These are phyloP conservation scores for Diplodus puntazzo DNA, from an alignment of 2,797 vertebrate species.

Conservation along the genomic window DNA sequence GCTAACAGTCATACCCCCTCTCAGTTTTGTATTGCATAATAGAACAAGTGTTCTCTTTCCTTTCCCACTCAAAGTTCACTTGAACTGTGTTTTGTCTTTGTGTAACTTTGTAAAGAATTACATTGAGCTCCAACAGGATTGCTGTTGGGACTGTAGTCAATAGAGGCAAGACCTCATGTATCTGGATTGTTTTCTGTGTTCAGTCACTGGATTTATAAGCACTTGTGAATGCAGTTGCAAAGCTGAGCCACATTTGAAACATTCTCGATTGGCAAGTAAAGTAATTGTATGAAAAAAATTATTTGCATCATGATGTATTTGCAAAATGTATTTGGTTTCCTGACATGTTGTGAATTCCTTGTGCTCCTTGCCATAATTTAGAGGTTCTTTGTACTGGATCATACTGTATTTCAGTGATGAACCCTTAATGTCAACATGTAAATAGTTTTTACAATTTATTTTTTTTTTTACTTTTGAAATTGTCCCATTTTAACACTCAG, in stretches of 20 bases:
- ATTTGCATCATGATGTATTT: slow-evolving; percentile 54
- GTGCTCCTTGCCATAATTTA: slow-evolving; percentile 68
- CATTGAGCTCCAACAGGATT: slow-evolving; percentile 52
- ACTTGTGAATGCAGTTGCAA: slow-evolving; percentile 73
- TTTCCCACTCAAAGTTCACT: slow-evolving; percentile 48
- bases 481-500: slow-evolving; percentile 50
- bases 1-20: slow-evolving; percentile 34
- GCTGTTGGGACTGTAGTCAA: slow-evolving; percentile 48
- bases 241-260: slow-evolving; percentile 75
- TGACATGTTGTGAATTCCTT: slow-evolving; percentile 58
- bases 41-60: slow-evolving; percentile 37
- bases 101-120: slow-evolving; percentile 61
- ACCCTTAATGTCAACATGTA: slow-evolving; percentile 68
- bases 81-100: slow-evolving; percentile 64
- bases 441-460: slow-evolving; percentile 66
- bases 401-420: slow-evolving; percentile 65
- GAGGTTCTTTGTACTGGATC: slow-evolving; percentile 62
- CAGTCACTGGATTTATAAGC: slow-evolving; percentile 78
- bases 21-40: slow-evolving; percentile 46
- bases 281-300: slow-evolving; percentile 38
- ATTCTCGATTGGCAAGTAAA: slow-evolving; percentile 50
- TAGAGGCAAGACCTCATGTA: slow-evolving; percentile 46
- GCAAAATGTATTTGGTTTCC: slow-evolving; percentile 60
- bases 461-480: slow-evolving; percentile 52
- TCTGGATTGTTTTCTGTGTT: slow-evolving; percentile 64